Percentiles rank a stretch among this genome's conserved stretches.
Conservation (phyloP, 2,888 invertebrate species). For the Tinea pellionella region DNA sequence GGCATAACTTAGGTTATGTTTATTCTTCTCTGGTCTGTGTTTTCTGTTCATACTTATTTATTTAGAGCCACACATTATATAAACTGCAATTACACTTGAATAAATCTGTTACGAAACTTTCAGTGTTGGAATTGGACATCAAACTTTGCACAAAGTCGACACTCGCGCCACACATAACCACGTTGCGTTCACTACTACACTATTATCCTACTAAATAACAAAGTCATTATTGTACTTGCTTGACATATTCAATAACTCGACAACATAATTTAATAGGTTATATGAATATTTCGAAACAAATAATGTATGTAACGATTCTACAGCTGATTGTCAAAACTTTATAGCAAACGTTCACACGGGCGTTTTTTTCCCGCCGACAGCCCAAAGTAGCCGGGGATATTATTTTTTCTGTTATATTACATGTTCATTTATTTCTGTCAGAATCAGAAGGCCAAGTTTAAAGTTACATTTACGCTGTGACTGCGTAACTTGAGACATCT, state of each 20-base stretch:
- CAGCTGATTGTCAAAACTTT: conserved; percentile 10
- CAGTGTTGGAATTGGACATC: not conserved
- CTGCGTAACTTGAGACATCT: too few relatives aligned
- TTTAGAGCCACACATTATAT: not conserved
- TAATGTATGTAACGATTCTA: not conserved
- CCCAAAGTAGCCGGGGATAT: too few relatives aligned
- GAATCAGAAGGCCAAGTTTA: too few relatives aligned
- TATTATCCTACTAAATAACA: not conserved
- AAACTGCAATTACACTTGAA: not conserved
- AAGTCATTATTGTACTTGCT: not conserved
- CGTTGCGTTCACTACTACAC: not conserved
- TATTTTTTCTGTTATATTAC: not conserved
- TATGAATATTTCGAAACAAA: not conserved
- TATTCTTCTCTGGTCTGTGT: not conserved
- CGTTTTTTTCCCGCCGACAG: too few relatives aligned
- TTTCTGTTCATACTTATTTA: too few relatives aligned
- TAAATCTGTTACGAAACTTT: not conserved
- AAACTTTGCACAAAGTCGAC: not conserved
- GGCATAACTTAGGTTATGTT: conserved; percentile 2
- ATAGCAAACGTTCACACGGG: too few relatives aligned
- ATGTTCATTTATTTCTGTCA: too few relatives aligned
- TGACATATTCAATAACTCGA: not conserved
- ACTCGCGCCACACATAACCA: not conserved
- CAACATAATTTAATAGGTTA: not conserved
- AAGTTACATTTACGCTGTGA: too few relatives aligned